Percentiles rank a stretch among this genome's conserved stretches.
Conservation (phyloP, 2,797 vertebrate species). For the Cacajao melanocephalus region DNA sequence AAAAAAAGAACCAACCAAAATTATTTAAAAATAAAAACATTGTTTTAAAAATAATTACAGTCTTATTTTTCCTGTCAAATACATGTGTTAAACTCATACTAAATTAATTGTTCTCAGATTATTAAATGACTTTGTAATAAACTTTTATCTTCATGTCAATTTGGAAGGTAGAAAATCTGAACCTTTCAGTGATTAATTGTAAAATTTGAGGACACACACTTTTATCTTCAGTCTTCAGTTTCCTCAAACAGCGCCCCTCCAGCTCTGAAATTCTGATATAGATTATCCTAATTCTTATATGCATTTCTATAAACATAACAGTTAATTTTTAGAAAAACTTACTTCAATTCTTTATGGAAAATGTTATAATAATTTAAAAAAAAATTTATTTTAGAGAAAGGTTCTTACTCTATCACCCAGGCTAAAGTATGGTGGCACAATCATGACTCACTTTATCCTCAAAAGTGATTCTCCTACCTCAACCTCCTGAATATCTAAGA, state of each 20-base stretch:
- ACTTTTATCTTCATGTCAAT: neutral
- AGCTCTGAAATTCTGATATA: neutral
- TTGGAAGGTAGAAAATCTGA: neutral
- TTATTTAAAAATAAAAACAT: neutral
- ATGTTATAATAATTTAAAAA: accelerated
- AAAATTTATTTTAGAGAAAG: neutral
- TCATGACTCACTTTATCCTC: neutral
- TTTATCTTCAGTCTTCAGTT: neutral
- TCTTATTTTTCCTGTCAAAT: neutral
- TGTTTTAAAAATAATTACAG: neutral
- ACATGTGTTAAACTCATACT: neutral
- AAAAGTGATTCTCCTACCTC: neutral
- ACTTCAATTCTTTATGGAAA: neutral
- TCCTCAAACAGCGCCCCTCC: neutral
- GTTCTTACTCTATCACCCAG: neutral
- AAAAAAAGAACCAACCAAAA: neutral
- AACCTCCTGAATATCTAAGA: neutral
- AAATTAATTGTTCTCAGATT: neutral
- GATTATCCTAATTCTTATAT: neutral
- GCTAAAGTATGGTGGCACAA: neutral
- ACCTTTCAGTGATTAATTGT: neutral
- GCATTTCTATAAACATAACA: neutral
- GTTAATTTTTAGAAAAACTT: neutral
- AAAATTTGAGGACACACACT: neutral
- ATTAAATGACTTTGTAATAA: neutral